phyloP scores from a whole-genome alignment of 2,888 invertebrate genomes.

The Sesamia inferens region DNA sequence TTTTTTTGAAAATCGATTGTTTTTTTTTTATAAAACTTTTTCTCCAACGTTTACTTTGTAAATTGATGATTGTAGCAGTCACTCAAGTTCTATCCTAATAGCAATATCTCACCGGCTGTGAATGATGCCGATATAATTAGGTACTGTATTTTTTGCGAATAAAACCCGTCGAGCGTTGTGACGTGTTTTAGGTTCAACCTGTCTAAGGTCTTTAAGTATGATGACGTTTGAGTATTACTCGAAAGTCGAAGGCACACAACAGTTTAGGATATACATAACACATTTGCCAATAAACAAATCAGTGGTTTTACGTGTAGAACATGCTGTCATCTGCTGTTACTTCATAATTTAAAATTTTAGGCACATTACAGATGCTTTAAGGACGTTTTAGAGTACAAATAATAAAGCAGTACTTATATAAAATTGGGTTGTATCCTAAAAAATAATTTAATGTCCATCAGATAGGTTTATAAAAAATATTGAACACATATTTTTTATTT shows the following conservation, averaged over 20 bases:
- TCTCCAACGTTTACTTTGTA: too few relatives aligned
- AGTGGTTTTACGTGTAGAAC: conserved; percentile 1
- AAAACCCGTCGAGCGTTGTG: neutral
- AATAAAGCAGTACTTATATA: too few relatives aligned
- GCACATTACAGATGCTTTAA: neutral
- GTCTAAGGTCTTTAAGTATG: conserved; percentile 11
- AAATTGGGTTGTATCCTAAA: too few relatives aligned
- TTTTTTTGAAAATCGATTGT: too few relatives aligned
- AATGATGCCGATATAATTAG: neutral
- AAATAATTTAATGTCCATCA: too few relatives aligned
- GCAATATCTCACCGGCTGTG: neutral
- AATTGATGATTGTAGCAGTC: too few relatives aligned
- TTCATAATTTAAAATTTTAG: neutral
- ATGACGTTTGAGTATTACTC: conserved; percentile 13
- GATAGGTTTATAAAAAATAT: too few relatives aligned
- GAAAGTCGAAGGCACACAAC: conserved; percentile 40
- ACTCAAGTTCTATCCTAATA: neutral
- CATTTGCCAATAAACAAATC: conserved; percentile 24
- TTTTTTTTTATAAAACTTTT: too few relatives aligned
- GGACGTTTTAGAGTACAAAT: neutral
- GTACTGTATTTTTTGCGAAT: neutral
- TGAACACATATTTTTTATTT: too few relatives aligned
- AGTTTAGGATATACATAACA: conserved; percentile 29
- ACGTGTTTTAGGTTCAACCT: conserved; percentile 9
- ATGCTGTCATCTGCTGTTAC: neutral